Percentiles rank a stretch among this genome's conserved stretches.
These are phyloP conservation scores for Odontesthes bonariensis DNA, from an alignment of 2,113 vertebrate genomes.

Conservation along the genomic window DNA sequence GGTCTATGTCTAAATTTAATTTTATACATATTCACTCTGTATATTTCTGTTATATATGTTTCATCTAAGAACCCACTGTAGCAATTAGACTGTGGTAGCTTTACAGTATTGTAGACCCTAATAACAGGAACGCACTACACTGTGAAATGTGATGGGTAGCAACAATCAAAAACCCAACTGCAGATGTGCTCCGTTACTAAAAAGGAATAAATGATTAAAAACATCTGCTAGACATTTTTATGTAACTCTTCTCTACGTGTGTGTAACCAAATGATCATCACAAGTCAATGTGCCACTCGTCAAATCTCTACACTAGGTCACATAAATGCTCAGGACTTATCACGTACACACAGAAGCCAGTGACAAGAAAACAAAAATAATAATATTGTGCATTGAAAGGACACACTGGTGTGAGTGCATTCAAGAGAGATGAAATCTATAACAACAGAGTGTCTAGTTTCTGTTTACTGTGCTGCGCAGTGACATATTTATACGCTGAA, in stretches of 20 bases:
- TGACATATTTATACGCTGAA: conserved; percentile 63
- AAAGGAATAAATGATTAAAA: conserved; percentile 31
- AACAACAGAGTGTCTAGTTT: conserved; percentile 61
- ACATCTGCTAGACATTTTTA: conserved; percentile 18
- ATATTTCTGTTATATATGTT: conserved; percentile 41
- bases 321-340: conserved; percentile 27
- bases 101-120: conserved; percentile 11
- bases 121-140: conserved; percentile 48
- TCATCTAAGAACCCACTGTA: conserved; percentile 26
- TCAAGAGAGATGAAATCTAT: conserved; percentile 66
- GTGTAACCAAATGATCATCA: conserved; percentile 37
- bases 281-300: conserved; percentile 28
- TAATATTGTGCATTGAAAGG: conserved; percentile 71
- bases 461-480: conserved; percentile 69
- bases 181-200: conserved; percentile 38
- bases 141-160: conserved; percentile 29
- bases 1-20: conserved; percentile 28
- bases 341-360: conserved; percentile 65
- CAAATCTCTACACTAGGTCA: conserved; percentile 39
- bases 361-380: conserved; percentile 65
- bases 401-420: conserved; percentile 73
- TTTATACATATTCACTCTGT: conserved; percentile 14
- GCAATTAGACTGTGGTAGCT: conserved; percentile 27
- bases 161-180: conserved; percentile 12
- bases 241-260: conserved; percentile 13